Base-by-base conservation (phyloP, 2,888 invertebrate genomes). In the Eilema sororculum region DNA sequence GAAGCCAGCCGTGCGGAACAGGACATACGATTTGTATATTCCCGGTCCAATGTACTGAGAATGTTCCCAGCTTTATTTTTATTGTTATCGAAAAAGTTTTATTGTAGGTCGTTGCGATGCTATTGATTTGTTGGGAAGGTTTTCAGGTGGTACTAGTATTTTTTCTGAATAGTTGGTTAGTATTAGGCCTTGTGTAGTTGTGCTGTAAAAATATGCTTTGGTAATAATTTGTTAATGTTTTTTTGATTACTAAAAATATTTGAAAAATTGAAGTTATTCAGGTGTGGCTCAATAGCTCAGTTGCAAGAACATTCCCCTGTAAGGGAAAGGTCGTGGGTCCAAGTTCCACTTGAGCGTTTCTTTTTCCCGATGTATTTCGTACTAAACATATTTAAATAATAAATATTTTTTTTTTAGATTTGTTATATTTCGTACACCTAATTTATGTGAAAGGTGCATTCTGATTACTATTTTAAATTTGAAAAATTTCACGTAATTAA, bases 21-120 rank as follows among this genome's bases (percentile, higher is more conserved):
- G 80, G 81, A 84, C 84, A 82, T 78, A 84, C 87, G 84, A 88
- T 87, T 89, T 88, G 87, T 87, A 86, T 86, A 82, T 83, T 77
- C 80, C 78, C 76, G 75, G 72, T 78, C 75, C 83, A 80, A 84
- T 83, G 78, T 79, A 75, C 78, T 65, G 77, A 76, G 78, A 85
- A 81, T 81, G 78, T 82, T 78, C 75, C 56, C 69, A 75, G 76
- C 80, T 87, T 85, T 84, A 85, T 85, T 86, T 87, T 86, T 87
- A 87, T 88, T 82, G 81, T 81, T 77, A 76, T 80, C 72, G 75
- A 73, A 66, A 67, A 68, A 72, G 61, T 78, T 81, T 76, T 79
- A 71, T 69, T 77, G 74, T 73, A 57, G 9, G 65, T 72, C 65
- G 46, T 71, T 68, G 62, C 65, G 65, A 60, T 22, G 28, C 67